Base-by-base conservation (phyloP, 1,140 invertebrate species). In the Drosophila serrata region DNA sequence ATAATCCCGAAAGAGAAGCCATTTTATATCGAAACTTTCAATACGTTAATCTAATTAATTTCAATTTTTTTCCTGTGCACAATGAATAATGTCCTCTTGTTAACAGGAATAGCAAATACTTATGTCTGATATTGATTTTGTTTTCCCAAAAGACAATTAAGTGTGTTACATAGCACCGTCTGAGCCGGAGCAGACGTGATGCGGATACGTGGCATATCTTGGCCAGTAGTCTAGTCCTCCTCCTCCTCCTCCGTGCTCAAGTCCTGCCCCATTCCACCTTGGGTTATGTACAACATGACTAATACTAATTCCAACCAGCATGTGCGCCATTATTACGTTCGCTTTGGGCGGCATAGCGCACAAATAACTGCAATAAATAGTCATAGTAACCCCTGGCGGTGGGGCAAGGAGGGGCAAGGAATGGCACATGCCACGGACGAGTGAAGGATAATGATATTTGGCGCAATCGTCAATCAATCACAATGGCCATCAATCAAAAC, bases 341-440 rank as follows among this genome's bases (percentile, higher is more conserved):
- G 53, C 46, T 72, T 74, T 77, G 39, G 63, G 46, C 73, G 67
- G 51, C 51, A 55, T 37, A 53, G 51, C 33, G 51, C 84, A 88
- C 67, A 87, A 87, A 82, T 79, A 62, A 65, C 76, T 69, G 76
- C 67, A 79, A 67, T 82, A 86, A 86, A 88, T 80, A 87, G 84
- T 74, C 84, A 77, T 77, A 88, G 80, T 80, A 90, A 88, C 74
- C 63, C 40, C 33, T 27, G 27, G 13, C 9, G 13, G 48, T 1
- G 31, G 33, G 15, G 6, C 12, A 9, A 3, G 8, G 8, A 56
- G 40, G 55, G 24, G 63, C 15, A 17, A 29, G 48, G 65, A 68
- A 24, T 22, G 60, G 29, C 24, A 67, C 61, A 70, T 64, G 48
- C 24, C 55, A 42, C 8, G 29, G 24, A 37, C 49, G 17, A 37